Evolutionary conservation across 2,888 invertebrate genomes (phyloP).

Genomic region (Cantharis rufa): DNA sequence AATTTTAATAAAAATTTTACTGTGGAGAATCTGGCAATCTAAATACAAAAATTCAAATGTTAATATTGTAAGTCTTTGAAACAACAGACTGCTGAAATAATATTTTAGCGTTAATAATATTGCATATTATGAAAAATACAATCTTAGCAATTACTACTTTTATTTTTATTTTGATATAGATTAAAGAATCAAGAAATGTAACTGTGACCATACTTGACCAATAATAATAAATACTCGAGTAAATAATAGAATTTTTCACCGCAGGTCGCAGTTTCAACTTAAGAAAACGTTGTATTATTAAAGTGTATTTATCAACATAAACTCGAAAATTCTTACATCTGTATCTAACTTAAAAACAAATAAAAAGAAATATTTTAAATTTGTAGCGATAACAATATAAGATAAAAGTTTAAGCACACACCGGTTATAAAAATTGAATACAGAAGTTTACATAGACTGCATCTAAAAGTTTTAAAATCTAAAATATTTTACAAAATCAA

Average conservation of each 20-base stretch:
- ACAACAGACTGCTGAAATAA: no score
- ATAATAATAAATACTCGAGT: background rate
- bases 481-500: background rate
- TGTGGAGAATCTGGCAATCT: no score
- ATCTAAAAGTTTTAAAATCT: background rate
- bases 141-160: no score
- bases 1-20: no score
- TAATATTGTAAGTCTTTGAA: no score
- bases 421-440: background rate
- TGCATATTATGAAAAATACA: no score
- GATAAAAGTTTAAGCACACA: background rate
- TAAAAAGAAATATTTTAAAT: background rate
- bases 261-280: background rate
- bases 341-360: background rate
- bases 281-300: background rate
- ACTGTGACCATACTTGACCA: background rate
- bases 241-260: background rate
- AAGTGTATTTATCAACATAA: background rate
- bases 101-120: no score
- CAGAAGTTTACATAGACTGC: background rate
- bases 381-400: background rate
- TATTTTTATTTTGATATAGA: background rate
- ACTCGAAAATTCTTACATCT: background rate
- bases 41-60: no score
- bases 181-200: background rate